Conservation (phyloP, 2,888 invertebrate genomes). For the Chrysina gloriosa region DNA sequence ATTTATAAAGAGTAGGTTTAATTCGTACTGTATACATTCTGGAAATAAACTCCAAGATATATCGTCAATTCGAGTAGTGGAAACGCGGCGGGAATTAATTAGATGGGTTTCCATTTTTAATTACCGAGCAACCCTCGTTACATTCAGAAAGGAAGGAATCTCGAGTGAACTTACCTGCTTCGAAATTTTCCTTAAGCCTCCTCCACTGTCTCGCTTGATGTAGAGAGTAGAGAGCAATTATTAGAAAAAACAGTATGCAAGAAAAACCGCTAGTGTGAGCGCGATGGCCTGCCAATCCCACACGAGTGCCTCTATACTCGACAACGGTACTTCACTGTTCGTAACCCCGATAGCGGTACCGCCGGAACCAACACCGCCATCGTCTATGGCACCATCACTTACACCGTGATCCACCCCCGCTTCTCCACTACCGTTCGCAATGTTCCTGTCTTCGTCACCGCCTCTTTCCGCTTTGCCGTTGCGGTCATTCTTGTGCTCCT, state of each 20-base stretch:
- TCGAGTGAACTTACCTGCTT: slow-evolving; percentile 73
- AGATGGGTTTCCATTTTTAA: slow-evolving; percentile 5
- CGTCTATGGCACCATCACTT: slow-evolving; percentile 18
- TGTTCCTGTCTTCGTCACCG: slow-evolving; percentile 65
- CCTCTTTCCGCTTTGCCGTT: slow-evolving; percentile 42
- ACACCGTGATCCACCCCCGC: neutral
- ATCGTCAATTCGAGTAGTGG: neutral
- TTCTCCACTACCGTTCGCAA: slow-evolving; percentile 62
- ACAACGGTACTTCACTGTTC: slow-evolving; percentile 64
- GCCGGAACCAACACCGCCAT: slow-evolving; percentile 43
- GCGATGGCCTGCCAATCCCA: slow-evolving; percentile 83
- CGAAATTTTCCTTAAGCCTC: slow-evolving; percentile 80
- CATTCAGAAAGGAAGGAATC: slow-evolving; percentile 24
- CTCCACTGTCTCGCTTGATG: slow-evolving; percentile 85
- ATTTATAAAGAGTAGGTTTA: too few species aligned
- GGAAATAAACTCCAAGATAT: neutral
- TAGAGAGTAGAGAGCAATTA: slow-evolving; percentile 80
- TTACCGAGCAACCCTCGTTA: slow-evolving; percentile 22
- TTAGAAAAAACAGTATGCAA: slow-evolving; percentile 83
- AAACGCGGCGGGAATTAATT: slow-evolving; percentile 2
- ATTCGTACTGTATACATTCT: too few species aligned
- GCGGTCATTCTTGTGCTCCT: slow-evolving; percentile 38
- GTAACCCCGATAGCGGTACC: slow-evolving; percentile 55
- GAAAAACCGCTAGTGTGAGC: slow-evolving; percentile 78
- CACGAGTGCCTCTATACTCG: slow-evolving; percentile 65